Percentiles rank a stretch among this genome's conserved stretches.
Evolutionary conservation across 2,797 vertebrate species (phyloP).

Genomic region (Lacerta bilineata): DNA sequence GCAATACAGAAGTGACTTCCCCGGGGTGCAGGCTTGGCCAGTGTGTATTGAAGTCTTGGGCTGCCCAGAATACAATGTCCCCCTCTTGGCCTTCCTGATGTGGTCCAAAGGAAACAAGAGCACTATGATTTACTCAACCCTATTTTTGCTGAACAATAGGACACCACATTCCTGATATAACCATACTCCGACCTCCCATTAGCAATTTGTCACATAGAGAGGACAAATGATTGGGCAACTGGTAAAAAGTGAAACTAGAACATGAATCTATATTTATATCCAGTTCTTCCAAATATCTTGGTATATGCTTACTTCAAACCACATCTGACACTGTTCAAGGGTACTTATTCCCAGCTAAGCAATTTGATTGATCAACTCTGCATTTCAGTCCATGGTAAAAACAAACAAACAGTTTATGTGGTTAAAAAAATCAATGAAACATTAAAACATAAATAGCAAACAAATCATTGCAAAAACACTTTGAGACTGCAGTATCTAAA

Average conservation of each 20-base stretch:
- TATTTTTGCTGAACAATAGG: background rate
- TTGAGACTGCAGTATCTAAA: no score
- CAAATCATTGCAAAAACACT: no score
- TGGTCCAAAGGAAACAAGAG: no score
- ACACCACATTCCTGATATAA: background rate
- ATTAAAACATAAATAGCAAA: no score
- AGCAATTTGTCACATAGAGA: background rate
- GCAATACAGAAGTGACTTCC: no score
- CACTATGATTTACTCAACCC: background rate
- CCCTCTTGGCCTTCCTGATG: no score
- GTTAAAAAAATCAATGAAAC: no score
- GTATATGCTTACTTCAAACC: background rate
- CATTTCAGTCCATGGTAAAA: no score
- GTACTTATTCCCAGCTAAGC: background rate
- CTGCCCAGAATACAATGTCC: no score
- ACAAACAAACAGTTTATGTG: no score
- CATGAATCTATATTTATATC: background rate
- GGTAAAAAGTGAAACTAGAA: background rate
- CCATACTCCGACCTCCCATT: background rate
- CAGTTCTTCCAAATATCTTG: background rate
- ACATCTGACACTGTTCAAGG: background rate
- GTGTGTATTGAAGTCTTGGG: background rate
- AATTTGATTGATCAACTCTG: no score
- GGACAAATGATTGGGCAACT: no score
- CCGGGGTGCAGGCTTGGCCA: background rate